Conservation (phyloP, 2,113 vertebrate species). For the Prolemur simus region DNA sequence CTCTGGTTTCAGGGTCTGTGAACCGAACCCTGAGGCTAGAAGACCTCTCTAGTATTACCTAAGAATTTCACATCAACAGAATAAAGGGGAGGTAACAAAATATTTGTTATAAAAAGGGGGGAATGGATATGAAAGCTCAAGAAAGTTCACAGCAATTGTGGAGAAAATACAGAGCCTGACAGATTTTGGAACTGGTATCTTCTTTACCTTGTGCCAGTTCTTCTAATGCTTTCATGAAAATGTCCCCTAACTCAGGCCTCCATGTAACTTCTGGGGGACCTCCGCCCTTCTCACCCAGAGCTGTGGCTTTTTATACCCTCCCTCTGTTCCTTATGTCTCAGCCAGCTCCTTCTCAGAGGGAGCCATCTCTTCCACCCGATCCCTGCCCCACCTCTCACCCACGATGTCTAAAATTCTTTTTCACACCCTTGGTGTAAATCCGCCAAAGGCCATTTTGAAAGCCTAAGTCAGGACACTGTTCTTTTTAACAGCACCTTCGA, state of each 20-base stretch:
- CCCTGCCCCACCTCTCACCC: background rate
- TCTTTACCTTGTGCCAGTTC: background rate
- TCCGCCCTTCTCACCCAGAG: background rate
- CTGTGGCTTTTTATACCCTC: background rate
- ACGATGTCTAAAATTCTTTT: background rate
- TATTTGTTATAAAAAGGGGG: background rate
- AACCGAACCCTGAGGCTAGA: background rate
- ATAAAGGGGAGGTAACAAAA: background rate
- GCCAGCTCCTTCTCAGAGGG: background rate
- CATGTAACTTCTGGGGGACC: background rate
- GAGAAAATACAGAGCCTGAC: background rate
- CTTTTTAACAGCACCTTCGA: background rate
- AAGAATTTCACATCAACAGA: background rate
- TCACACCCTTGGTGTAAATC: background rate
- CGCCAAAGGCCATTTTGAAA: background rate
- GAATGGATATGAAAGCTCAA: background rate
- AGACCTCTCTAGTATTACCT: too few relatives aligned
- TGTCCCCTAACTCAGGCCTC: background rate
- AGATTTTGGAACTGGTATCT: background rate
- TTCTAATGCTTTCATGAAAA: background rate
- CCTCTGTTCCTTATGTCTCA: background rate
- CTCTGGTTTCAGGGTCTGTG: background rate
- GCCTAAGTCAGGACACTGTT: background rate
- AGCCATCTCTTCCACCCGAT: background rate
- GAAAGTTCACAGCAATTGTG: background rate